Evolutionary conservation across 2,113 vertebrate species (phyloP).

Genomic region (Zapornia atra): DNA sequence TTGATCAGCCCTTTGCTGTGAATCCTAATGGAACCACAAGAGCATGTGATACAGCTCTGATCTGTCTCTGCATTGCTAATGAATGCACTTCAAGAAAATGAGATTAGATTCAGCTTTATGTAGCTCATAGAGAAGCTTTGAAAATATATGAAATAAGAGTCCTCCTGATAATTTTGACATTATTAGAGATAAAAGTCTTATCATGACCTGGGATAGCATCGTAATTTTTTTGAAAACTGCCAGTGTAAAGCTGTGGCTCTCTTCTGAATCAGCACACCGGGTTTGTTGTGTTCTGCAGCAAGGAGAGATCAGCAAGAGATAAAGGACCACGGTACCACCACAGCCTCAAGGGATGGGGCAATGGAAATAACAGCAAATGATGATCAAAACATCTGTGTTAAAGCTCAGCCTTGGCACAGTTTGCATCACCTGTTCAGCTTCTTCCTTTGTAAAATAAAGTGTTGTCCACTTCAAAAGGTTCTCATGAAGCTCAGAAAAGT

Average conservation of each 20-base stretch:
- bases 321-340: background rate
- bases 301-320: background rate
- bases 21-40: conserved; percentile 22
- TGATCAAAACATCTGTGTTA: background rate
- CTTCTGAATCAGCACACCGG: background rate
- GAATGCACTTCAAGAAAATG: background rate
- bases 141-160: background rate
- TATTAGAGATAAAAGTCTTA: background rate
- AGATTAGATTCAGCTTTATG: background rate
- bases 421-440: background rate
- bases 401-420: background rate
- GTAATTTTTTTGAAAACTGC: background rate
- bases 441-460: background rate
- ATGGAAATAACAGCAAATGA: background rate
- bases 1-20: background rate
- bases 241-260: background rate
- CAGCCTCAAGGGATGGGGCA: background rate
- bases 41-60: background rate
- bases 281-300: background rate
- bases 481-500: background rate
- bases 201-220: background rate
- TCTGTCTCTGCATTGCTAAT: background rate
- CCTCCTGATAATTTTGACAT: background rate
- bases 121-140: background rate
- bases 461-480: background rate